These are phyloP conservation scores for Entelurus aequoreus DNA, from an alignment of 2,113 vertebrate species.

Conservation along the genomic window DNA sequence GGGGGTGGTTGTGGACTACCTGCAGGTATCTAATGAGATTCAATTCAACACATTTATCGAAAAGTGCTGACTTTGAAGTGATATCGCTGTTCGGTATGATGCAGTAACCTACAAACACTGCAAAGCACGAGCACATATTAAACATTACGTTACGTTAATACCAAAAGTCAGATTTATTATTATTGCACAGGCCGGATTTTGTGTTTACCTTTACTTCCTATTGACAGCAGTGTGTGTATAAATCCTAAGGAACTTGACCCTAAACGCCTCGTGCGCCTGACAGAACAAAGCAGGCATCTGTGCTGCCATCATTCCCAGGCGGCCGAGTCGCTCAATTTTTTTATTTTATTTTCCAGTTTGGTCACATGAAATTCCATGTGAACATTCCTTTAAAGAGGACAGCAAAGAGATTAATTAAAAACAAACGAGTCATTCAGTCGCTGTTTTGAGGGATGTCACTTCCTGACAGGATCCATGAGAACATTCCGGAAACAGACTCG, in stretches of 20 bases:
- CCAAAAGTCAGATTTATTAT: too few relatives aligned
- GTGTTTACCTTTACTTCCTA: too few relatives aligned
- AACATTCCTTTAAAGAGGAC: neutral
- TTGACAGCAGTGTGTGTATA: too few relatives aligned
- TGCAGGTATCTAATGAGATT: constrained; percentile 66
- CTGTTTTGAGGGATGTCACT: constrained; percentile 16
- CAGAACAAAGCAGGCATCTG: too few relatives aligned
- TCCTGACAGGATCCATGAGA: constrained; percentile 21
- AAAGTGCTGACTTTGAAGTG: neutral
- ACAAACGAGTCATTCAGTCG: neutral
- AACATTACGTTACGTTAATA: too few relatives aligned
- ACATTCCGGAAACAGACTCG: neutral
- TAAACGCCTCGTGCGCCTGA: too few relatives aligned
- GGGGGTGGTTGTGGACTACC: constrained; percentile 83
- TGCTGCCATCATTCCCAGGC: neutral
- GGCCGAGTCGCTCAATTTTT: neutral
- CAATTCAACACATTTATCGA: too few relatives aligned
- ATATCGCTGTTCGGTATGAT: too few relatives aligned
- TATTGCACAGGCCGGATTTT: too few relatives aligned
- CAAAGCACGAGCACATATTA: too few relatives aligned
- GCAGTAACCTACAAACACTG: too few relatives aligned
- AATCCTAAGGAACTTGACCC: too few relatives aligned
- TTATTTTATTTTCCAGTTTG: neutral
- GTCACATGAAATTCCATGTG: neutral
- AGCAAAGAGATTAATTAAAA: neutral